These are phyloP conservation scores for Fistularia commersonii DNA, from an alignment of 2,797 vertebrate genomes.

Conservation along the genomic window DNA sequence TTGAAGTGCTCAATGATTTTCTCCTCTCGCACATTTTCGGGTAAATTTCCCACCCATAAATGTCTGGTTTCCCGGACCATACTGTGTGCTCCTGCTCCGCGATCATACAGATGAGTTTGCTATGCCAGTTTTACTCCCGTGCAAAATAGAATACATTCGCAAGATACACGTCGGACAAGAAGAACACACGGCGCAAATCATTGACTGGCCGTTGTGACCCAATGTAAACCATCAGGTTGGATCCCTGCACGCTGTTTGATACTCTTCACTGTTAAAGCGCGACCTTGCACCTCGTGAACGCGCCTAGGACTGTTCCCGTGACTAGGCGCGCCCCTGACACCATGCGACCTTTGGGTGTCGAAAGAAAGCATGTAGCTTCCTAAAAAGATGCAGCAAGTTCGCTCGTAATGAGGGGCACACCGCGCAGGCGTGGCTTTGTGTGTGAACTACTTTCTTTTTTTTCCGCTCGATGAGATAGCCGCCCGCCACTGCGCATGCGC, in stretches of 20 bases:
- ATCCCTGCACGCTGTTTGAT: slow-evolving; percentile 73
- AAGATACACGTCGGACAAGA: slow-evolving; percentile 43
- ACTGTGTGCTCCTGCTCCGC: slow-evolving; percentile 82
- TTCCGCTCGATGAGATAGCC: slow-evolving; percentile 53
- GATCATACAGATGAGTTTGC: slow-evolving; percentile 78
- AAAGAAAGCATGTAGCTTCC: slow-evolving; percentile 71
- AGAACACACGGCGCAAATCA: slow-evolving; percentile 58
- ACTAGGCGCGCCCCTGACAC: slow-evolving; percentile 81
- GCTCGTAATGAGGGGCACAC: slow-evolving; percentile 64
- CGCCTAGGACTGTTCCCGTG: slow-evolving; percentile 74
- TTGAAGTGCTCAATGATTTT: slow-evolving; percentile 99
- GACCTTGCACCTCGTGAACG: slow-evolving; percentile 73
- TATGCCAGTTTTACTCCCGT: slow-evolving; percentile 61
- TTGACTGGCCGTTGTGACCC: slow-evolving; percentile 68
- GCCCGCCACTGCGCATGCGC: slow-evolving; percentile 61
- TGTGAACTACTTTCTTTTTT: slow-evolving; percentile 62
- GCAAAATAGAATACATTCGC: slow-evolving; percentile 61
- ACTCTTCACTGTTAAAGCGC: slow-evolving; percentile 76
- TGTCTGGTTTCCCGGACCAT: slow-evolving; percentile 99
- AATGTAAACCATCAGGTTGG: slow-evolving; percentile 69
- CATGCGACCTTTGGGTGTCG: slow-evolving; percentile 78
- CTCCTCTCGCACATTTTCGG: slow-evolving; percentile 98
- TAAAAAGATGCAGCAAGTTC: slow-evolving; percentile 74
- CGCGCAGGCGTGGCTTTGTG: slow-evolving; percentile 64
- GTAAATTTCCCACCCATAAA: slow-evolving; percentile 99